A percentile compares a stretch with the other conserved stretches of the same genome.
These are phyloP conservation scores for Drosophila malerkotliana DNA, from an alignment of 1,140 invertebrate genomes.

Conservation along the genomic window DNA sequence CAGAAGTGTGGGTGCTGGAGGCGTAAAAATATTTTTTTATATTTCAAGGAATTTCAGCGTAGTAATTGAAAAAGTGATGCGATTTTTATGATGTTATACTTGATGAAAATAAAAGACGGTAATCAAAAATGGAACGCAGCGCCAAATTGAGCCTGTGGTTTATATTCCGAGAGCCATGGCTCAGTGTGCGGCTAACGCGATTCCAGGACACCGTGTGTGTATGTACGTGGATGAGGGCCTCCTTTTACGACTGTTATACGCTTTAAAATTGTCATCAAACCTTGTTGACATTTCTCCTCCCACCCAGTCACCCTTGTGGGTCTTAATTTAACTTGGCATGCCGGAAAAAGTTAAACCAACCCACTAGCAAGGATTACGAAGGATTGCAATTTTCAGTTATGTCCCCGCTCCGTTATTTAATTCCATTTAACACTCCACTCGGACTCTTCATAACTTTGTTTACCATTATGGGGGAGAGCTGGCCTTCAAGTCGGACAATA, in stretches of 20 bases:
- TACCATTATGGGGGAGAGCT: slow-evolving; percentile 24
- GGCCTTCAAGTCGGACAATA: slow-evolving; percentile 14
- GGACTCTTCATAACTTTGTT: slow-evolving; percentile 49
- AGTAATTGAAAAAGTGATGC: slow-evolving; percentile 78
- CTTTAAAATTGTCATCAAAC: slow-evolving; percentile 60
- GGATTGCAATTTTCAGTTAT: slow-evolving; percentile 8
- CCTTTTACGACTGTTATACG: slow-evolving; percentile 67
- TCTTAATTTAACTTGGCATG: slow-evolving; percentile 63
- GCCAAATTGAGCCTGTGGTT: slow-evolving; percentile 68
- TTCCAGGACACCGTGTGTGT: slow-evolving; percentile 21
- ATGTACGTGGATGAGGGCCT: slow-evolving; percentile 18
- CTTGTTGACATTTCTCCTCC: slow-evolving; percentile 49
- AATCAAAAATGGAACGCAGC: slow-evolving; percentile 61
- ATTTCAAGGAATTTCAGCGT: slow-evolving; percentile 13
- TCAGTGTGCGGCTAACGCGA: slow-evolving; percentile 35
- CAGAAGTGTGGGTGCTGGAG: slow-evolving; percentile 3
- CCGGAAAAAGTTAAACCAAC: neutral
- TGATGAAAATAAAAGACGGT: slow-evolving; percentile 71
- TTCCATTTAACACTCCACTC: slow-evolving; percentile 45
- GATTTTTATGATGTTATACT: slow-evolving; percentile 77
- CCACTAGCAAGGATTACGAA: neutral
- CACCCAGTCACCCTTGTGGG: slow-evolving; percentile 26
- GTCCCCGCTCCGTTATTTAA: slow-evolving; percentile 25
- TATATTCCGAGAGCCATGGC: slow-evolving; percentile 46
- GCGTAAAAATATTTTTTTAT: slow-evolving; percentile 41